phyloP scores from a whole-genome alignment of 2,888 invertebrate genomes.

The Torymus texanus region DNA sequence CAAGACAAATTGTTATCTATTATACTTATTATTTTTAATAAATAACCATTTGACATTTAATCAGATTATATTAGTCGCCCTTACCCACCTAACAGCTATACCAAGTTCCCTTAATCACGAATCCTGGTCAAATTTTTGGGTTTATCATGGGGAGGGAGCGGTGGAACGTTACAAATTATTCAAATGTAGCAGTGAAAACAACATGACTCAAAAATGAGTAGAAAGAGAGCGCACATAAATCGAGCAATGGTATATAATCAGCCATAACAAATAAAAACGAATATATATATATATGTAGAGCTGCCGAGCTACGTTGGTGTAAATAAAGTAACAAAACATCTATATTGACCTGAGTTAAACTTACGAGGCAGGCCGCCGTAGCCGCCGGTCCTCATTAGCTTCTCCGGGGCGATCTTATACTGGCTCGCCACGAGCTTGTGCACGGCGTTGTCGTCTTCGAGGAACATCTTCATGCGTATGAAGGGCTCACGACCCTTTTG shows the following conservation, averaged over 20 bases:
- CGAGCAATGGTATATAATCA: constrained; percentile 23
- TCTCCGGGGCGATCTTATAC: constrained; percentile 98
- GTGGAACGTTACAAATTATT: too few species aligned
- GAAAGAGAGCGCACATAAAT: constrained; percentile 34
- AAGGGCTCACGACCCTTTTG: constrained; percentile 97
- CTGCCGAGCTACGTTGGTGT: constrained; percentile 62
- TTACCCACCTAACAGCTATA: too few species aligned
- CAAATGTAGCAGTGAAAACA: too few species aligned
- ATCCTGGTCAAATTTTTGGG: too few species aligned
- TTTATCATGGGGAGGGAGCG: too few species aligned
- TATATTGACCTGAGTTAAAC: constrained; percentile 76
- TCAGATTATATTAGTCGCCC: too few species aligned
- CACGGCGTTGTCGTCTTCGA: constrained; percentile 96
- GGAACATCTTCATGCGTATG: constrained; percentile 98
- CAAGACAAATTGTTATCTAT: too few species aligned
- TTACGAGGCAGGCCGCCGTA: constrained; percentile 91
- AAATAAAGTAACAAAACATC: constrained; percentile 73
- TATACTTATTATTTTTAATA: too few species aligned
- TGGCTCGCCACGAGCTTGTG: constrained; percentile 97
- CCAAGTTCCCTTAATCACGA: too few species aligned
- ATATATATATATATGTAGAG: constrained; percentile 52
- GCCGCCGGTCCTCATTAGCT: constrained; percentile 96
- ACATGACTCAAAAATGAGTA: too few species aligned
- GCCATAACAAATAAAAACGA: constrained; percentile 23
- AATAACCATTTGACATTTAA: too few species aligned